phyloP scores from a whole-genome alignment of 1,140 invertebrate genomes.

The Neodiprion pinetum region DNA sequence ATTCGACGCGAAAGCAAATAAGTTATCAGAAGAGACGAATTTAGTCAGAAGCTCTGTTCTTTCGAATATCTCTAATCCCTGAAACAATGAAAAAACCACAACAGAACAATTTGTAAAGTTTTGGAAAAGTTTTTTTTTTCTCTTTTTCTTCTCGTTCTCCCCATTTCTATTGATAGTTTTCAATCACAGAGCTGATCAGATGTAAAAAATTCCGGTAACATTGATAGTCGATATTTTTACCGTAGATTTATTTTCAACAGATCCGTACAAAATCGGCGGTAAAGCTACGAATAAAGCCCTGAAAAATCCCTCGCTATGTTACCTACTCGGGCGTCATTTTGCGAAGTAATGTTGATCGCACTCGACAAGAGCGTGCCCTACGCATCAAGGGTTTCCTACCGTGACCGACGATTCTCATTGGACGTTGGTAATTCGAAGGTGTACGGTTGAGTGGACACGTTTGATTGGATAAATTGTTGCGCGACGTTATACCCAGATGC shows the following conservation, averaged over 20 bases:
- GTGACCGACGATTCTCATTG: background rate
- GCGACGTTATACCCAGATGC: background rate
- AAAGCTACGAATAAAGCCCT: background rate
- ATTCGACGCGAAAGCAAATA: no score
- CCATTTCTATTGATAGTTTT: no score
- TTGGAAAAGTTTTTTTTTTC: no score
- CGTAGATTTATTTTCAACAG: background rate
- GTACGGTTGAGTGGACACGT: constrained; percentile 6
- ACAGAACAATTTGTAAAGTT: no score
- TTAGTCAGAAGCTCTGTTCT: no score
- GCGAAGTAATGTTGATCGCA: background rate
- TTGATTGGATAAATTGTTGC: constrained; percentile 5
- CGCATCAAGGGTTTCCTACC: background rate
- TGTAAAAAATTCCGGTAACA: no score
- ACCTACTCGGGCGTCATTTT: background rate
- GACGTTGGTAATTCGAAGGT: background rate
- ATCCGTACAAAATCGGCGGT: background rate
- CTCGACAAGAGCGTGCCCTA: background rate
- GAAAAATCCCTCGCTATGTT: background rate
- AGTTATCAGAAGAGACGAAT: no score
- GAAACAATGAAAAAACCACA: no score
- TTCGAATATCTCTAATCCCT: no score
- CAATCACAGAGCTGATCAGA: no score
- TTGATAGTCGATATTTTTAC: no score
- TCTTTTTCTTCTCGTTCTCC: no score